Base-by-base conservation (phyloP, 2,113 vertebrate genomes). In the Melanocharis versteri region DNA sequence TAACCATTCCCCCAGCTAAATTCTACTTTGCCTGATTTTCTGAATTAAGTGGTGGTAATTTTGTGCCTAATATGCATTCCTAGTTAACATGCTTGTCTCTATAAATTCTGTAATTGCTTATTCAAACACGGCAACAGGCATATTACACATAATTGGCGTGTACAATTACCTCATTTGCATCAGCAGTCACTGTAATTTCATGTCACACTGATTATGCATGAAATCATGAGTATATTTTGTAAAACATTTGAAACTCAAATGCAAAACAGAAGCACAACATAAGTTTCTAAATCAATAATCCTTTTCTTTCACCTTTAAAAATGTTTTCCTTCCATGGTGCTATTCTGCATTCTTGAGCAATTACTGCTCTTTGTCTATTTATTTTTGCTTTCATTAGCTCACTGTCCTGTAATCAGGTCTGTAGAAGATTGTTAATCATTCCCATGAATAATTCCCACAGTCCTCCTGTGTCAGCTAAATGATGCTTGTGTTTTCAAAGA, bases 31-130 rank as follows among this genome's bases (percentile, higher is more conserved):
- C 48, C 87, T 87, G 75, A 93, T 95, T 94, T 96, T 97, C 89
- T 94, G 91, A 95, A 90, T 95, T 96, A 95, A 96, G 90, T 96
- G 84, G 66, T 91, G 71, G 62, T 85, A 96, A 96, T 96, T 94
- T 95, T 88, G 66, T 85, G 62, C 61, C 89, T 96, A 96, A 93
- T 96, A 95, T 73, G 54, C 78, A 93, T 94, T 85, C 90, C 91
- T 95, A 87, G 95, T 94, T 96, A 97, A 95, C 81, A 90, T 73
- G 81, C 82, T 94, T 95, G 91, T 96, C 94, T 95, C 68, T 47
- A 57, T 91, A 94, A 95, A 94, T 96, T 95, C 89, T 93, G 70
- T 95, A 96, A 96, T 96, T 95, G 93, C 70, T 93, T 94, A 93
- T 96, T 96, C 92, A 93, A 94, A 84, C 78, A 93, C 87, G 57